A percentile compares a stretch with the other conserved stretches of the same genome.
Conservation (phyloP, 2,113 vertebrate species). For the Semnornis frantzii region DNA sequence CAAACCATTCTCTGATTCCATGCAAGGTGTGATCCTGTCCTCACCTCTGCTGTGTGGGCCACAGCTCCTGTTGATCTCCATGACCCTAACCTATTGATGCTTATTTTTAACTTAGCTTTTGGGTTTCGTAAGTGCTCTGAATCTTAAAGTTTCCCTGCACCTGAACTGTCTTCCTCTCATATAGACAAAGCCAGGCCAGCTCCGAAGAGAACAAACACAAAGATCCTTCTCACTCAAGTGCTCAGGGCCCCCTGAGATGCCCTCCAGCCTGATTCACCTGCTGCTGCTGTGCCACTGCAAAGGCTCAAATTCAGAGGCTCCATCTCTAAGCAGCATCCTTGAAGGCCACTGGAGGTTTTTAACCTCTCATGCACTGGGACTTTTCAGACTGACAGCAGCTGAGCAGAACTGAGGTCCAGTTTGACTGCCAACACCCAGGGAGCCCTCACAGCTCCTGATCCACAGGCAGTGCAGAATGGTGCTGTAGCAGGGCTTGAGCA, state of each 20-base stretch:
- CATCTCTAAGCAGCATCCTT: not conserved
- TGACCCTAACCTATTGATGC: not conserved
- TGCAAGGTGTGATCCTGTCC: not conserved
- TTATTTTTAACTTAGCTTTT: not conserved
- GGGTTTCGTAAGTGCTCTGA: not conserved
- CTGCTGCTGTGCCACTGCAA: not conserved
- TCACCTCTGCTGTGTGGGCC: not conserved
- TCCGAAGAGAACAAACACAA: not conserved
- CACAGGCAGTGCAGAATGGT: not conserved
- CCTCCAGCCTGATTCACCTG: not conserved
- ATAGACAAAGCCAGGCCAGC: not conserved
- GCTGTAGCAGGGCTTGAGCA: not conserved
- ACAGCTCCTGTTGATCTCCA: not conserved
- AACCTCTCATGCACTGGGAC: not conserved
- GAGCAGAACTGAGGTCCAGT: not conserved
- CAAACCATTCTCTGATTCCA: too few relatives aligned
- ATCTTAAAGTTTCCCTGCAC: not conserved
- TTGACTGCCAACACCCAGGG: not conserved
- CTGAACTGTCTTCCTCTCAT: not conserved
- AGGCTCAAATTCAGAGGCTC: not conserved
- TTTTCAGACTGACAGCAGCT: not conserved
- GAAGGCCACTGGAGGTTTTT: not conserved
- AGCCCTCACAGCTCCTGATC: not conserved
- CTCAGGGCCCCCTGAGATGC: not conserved
- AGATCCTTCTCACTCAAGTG: not conserved